phyloP scores from a whole-genome alignment of 1,140 invertebrate species.

The Mya arenaria region DNA sequence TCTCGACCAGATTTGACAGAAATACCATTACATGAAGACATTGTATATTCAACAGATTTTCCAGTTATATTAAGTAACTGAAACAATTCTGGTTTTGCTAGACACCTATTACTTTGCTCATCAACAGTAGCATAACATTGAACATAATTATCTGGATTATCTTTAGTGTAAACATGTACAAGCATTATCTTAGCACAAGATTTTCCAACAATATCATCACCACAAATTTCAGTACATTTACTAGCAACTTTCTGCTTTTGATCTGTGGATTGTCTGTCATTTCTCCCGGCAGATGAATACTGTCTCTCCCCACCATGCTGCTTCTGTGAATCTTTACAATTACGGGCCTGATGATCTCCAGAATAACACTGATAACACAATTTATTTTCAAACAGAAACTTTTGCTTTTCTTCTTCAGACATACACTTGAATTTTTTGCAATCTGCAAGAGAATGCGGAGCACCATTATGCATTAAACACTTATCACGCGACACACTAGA shows the following conservation, averaged over 20 bases:
- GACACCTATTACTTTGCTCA: too few species aligned
- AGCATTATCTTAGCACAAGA: background rate
- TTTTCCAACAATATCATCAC: conserved; percentile 21
- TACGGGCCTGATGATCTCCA: conserved; percentile 7
- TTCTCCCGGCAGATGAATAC: background rate
- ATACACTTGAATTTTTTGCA: conserved; percentile 2
- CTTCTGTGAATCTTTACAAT: conserved; percentile 13
- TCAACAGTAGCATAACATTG: conserved; percentile 54
- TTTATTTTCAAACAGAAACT: conserved; percentile 20
- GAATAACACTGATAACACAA: conserved; percentile 27
- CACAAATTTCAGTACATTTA: conserved; percentile 45
- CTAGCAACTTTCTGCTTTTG: background rate
- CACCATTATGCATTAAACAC: conserved; percentile 17
- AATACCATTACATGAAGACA: conserved; percentile 26
- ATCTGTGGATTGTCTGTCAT: conserved; percentile 15
- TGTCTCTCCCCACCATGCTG: conserved; percentile 6
- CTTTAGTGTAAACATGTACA: too few species aligned
- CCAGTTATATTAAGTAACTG: conserved; percentile 13
- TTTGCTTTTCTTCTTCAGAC: conserved; percentile 25
- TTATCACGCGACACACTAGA: conserved; percentile 26
- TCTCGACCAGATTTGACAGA: background rate
- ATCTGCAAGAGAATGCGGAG: conserved; percentile 10
- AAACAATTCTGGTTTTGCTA: too few species aligned
- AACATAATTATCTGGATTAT: too few species aligned
- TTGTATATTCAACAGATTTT: conserved; percentile 26